Evolutionary conservation across 2,797 vertebrate species (phyloP), one percentile per base, ranked within the genome.

Genomic region (Jordanella pulchra): DNA sequence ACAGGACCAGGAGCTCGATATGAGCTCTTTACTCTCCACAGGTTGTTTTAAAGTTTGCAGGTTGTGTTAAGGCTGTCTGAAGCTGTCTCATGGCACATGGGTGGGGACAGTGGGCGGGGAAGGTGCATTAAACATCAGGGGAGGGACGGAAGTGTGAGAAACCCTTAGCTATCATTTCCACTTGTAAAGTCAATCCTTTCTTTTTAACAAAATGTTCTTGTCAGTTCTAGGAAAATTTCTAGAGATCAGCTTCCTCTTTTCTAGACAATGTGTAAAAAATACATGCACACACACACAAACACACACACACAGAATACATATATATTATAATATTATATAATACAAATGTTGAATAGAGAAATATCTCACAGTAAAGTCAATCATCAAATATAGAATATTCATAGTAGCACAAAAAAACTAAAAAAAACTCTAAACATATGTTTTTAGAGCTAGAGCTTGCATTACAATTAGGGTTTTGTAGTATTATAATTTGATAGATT

Each of bases 21-120:
- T 35, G 32, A 71, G 12, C 48, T 17, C 64, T 0, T 1, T 13
- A 10, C 25, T 30, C 50, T 61, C 77, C 56, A 4, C 56, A 21
- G 65, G 74, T 81, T 75, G 74, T 80, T 53, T 69, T 65, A 53
- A 69, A 80, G 53, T 30, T 60, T 48, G 73, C 82, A 85, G 78
- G 61, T 77, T 83, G 72, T 55, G 79, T 76, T 73, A 17, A 67
- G 17, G 3, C 17, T 72, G 35, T 45, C 45, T 75, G 53, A 48
- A 73, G 72, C 28, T 44, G 48, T 30, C 64, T 47, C 7, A 28
- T 18, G 47, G n/a, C 53, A 50, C 28, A 70, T 78, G 84, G 90
- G 91, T 82, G 90, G 86, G 86, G 86, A 79, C 67, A 53, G 58
- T 82, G 89, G 86, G 89, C 63, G 87, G 88, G 81, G 87, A 69